Base-by-base conservation (phyloP, 2,888 invertebrate genomes). In the Seira ritae region DNA sequence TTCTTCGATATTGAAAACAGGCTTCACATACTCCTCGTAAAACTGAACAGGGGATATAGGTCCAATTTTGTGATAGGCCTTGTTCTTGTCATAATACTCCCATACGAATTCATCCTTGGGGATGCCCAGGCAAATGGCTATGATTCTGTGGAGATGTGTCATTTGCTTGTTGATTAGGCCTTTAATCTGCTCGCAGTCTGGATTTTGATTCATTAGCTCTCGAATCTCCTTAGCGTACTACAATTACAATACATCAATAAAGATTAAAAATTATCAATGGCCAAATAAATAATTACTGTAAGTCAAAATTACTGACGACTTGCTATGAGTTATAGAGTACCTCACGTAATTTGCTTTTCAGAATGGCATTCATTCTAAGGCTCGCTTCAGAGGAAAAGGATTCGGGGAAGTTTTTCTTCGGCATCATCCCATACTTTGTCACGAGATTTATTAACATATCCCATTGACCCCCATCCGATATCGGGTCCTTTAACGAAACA, bases 381-480 rank as follows among this genome's bases (percentile, higher is more conserved):
- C 95, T 95, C 65, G 94, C 92, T 89, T 96, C 94, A 46, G 95
- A 94, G 91, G 94, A 95, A 91, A 93, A 95, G 0, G 95, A 93
- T 90, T 97, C 97, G 0, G 96, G 96, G 91, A 95, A 97, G 90
- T 95, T 95, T 90, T 94, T 94, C 92, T 97, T 97, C 76, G 97
- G 97, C 92, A 97, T 94, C 74, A 97, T 91, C 15, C 97, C 97
- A 90, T 97, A 94, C 90, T 96, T 96, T 90, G 95, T 95, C 79
- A 97, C 94, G 20, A 97, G 91, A 91, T 97, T 97, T 31, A 95
- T 94, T 82, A 97, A 92, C 97, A 97, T 97, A 90, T 97, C 96
- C 97, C 97, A 97, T 90, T 97, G 97, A 0, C 97, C 97, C 31
- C 96, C 96, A 90, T 97, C 96, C 86, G 93, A 93, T 73, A 94